Percentiles rank a stretch among this genome's conserved stretches.
phyloP scores from a whole-genome alignment of 1,140 invertebrate genomes.

The Periplaneta americana region DNA sequence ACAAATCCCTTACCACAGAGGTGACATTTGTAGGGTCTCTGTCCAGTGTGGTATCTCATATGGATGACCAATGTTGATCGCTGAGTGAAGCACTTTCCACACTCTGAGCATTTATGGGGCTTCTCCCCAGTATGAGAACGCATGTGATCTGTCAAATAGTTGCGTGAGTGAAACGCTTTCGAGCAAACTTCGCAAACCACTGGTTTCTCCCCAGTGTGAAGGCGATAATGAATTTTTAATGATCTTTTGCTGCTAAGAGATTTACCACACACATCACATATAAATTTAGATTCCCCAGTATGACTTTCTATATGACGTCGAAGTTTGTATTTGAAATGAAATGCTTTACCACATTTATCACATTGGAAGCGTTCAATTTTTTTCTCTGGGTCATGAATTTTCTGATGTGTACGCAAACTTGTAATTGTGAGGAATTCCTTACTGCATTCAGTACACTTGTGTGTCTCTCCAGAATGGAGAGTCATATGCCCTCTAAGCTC shows the following conservation, averaged over 20 bases:
- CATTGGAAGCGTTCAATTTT: conserved; percentile 33
- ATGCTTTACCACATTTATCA: conserved; percentile 19
- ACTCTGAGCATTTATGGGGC: conserved; percentile 41
- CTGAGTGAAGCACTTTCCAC: conserved; percentile 39
- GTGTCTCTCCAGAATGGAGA: conserved; percentile 22
- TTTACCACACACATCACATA: conserved; percentile 32
- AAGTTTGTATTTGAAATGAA: conserved; percentile 31
- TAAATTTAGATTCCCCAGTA: conserved; percentile 18
- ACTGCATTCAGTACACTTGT: conserved; percentile 16
- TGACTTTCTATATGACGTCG: conserved; percentile 42
- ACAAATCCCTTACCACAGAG: conserved; percentile 21
- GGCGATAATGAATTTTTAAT: not conserved
- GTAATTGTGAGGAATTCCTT: conserved; percentile 3
- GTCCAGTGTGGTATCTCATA: conserved; percentile 63
- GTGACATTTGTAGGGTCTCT: conserved; percentile 61
- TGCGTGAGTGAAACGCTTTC: conserved; percentile 33
- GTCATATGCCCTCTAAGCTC: conserved; percentile 22
- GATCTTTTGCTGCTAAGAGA: conserved; percentile 27
- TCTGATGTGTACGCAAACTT: conserved; percentile 11
- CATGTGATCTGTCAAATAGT: conserved; percentile 24
- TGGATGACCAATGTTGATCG: conserved; percentile 55
- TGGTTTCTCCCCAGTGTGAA: conserved; percentile 54
- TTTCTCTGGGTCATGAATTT: not conserved
- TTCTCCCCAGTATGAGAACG: conserved; percentile 46
- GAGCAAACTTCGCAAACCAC: conserved; percentile 63